Evolutionary conservation across 2,113 vertebrate species (phyloP), one percentile per base, ranked within the genome.

Genomic region (Toxostoma redivivum): DNA sequence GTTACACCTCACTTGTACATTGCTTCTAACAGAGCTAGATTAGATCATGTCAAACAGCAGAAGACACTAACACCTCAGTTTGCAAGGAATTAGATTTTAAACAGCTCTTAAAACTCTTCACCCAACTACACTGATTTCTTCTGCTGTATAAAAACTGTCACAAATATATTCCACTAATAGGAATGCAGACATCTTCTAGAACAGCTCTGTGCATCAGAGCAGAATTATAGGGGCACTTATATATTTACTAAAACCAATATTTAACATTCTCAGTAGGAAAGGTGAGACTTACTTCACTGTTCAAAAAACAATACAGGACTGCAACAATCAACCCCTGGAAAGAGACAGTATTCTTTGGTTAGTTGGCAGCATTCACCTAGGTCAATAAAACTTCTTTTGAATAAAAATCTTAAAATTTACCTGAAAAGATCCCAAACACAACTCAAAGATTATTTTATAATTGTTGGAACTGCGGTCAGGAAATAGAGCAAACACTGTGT

Each of bases 361-460:
- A 77, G 72, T 7, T 60, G 23, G 30, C 16, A 79, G 54, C 5
- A 72, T 21, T 33, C 50, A 65, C 7, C 12, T 19, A 24, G 61
- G 47, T 42, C 17, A 67, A 7, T 64, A 54, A 60, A 60, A 47
- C 5, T 33, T 54, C 11, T 60, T 81, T 58, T 40, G 51, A 94
- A 60, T 42, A 92, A 66, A 24, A 58, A 20, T 2, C 2, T 58
- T 23, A 12, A 38, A 56, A 82, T 62, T 92, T 95, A 99, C 99
- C 99, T 99, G 99, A 96, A 99, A 99, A 12, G 99, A 99, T 22
- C 99, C 99, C 17, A 99, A 87, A 56, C 98, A 98, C 37, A 99
- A 92, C 18, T 99, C 99, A 71, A 99, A 99, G 89, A 98, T 97
- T 74, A 99, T 99, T 98, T 99, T 98, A 61, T 98, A 98, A 4